phyloP scores from a whole-genome alignment of 2,113 vertebrate species.

The Polypterus senegalus region DNA sequence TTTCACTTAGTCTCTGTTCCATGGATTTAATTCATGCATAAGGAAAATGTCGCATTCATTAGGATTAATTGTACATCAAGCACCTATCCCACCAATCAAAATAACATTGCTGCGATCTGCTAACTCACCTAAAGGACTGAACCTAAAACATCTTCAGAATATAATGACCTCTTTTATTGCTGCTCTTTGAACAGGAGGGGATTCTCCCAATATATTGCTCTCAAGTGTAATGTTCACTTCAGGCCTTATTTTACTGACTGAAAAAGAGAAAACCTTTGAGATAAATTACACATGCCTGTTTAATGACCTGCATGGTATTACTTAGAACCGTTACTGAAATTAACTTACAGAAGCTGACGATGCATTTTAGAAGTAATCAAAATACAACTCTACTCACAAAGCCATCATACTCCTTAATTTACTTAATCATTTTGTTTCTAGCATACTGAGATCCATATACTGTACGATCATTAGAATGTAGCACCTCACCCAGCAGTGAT shows the following conservation, averaged over 20 bases:
- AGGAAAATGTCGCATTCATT: not conserved
- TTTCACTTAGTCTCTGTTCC: not conserved
- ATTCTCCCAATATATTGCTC: constrained; percentile 35
- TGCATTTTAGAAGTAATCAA: no score
- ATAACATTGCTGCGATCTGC: not conserved
- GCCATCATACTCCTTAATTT: no score
- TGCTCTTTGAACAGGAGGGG: constrained; percentile 32
- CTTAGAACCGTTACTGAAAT: constrained; percentile 8
- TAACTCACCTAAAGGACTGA: not conserved
- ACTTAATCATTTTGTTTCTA: no score
- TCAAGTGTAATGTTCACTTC: constrained; percentile 25
- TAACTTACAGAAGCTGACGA: no score
- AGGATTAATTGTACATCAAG: not conserved
- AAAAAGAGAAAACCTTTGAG: constrained; percentile 24
- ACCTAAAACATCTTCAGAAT: constrained; percentile 25
- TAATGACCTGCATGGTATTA: constrained; percentile 32
- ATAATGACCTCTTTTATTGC: constrained; percentile 42
- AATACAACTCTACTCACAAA: no score
- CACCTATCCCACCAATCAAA: not conserved
- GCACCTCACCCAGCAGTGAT: no score
- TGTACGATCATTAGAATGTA: no score
- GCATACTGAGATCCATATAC: no score
- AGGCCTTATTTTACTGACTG: constrained; percentile 10
- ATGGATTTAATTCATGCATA: not conserved
- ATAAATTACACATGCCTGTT: constrained; percentile 30